Base-by-base conservation (phyloP, 2,888 invertebrate species). In the Synergus umbraculus region DNA sequence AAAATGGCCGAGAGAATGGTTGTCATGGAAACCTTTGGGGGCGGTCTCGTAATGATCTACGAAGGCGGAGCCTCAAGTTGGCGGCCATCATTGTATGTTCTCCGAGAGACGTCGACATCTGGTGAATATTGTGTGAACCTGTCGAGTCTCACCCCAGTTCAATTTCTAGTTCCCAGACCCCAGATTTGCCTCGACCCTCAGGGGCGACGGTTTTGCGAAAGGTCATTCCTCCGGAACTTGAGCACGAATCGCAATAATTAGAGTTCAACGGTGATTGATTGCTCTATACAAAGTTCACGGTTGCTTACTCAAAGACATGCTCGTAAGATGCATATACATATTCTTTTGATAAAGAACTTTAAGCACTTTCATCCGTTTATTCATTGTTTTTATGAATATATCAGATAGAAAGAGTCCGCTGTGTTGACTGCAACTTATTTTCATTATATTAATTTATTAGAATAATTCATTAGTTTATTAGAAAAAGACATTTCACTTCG, bases 1-100 rank as follows among this genome's bases (percentile, higher is more conserved):
- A 90, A 88, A 83, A 92, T 91, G 91, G 91, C 91, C 87, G 90
- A 79, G 80, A 73, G 22, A 58, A 1, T 37, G 77, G 92, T 92
- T 87, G 82, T 87, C 88, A 80, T 81, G 90, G 87, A 78, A 85
- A 92, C 90, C 69, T 81, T 77, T 77, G 46, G 65, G 67, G 64
- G 84, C 86, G 85, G 85, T 85, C 83, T 76, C 82, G 79, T 79
- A 76, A 66, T 67, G 65, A 78, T 37, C 46, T 82, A 81, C 84
- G 83, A 88, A 87, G 91, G 91, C 87, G 91, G 91, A 82, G 86
- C 88, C 79, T 83, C 10, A 22, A 4, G 12, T 13, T 76, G 86
- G 87, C 91, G 89, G 91, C 91, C 91, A 91, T 91, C 81, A 86
- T 85, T 83, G 80, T 83, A 83, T 80, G 79, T 78, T 79, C 87